phyloP scores from a whole-genome alignment of 2,888 invertebrate genomes.

The Papilio demoleus region DNA sequence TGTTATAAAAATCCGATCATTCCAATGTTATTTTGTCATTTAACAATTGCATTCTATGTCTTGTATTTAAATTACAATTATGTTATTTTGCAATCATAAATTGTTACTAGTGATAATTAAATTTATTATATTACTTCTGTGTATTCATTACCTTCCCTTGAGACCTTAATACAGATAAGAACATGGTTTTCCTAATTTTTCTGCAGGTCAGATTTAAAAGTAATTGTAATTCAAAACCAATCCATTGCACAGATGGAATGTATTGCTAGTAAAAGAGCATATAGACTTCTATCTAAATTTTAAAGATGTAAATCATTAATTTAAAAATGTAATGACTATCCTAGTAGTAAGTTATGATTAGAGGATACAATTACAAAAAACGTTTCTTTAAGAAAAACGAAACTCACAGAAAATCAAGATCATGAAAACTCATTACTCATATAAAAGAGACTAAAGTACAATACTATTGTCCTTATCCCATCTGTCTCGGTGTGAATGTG shows the following conservation, averaged over 20 bases:
- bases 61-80: conserved; percentile 17
- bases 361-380: conserved; percentile 8
- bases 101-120: conserved; percentile 30
- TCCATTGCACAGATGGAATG: conserved; percentile 6
- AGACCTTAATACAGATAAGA: background rate
- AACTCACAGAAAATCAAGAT: conserved; percentile 17
- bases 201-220: background rate
- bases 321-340: background rate
- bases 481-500: conserved; percentile 74
- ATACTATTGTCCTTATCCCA: conserved; percentile 81
- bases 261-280: background rate
- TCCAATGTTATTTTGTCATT: conserved; percentile 23
- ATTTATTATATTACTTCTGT: conserved; percentile 28
- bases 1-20: conserved; percentile 21
- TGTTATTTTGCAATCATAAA: conserved; percentile 12
- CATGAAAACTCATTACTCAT: background rate
- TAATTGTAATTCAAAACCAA: conserved; percentile 2
- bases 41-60: conserved; percentile 22
- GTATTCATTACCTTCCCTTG: conserved; percentile 17
- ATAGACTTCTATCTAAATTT: background rate
- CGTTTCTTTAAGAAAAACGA: conserved; percentile 23
- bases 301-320: background rate
- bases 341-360: conserved; percentile 4
- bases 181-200: background rate
- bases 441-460: conserved; percentile 63